Evolutionary conservation across 1,140 invertebrate genomes (phyloP), one percentile per base, ranked within the genome.

Genomic region (Zaprionus capensis): DNA sequence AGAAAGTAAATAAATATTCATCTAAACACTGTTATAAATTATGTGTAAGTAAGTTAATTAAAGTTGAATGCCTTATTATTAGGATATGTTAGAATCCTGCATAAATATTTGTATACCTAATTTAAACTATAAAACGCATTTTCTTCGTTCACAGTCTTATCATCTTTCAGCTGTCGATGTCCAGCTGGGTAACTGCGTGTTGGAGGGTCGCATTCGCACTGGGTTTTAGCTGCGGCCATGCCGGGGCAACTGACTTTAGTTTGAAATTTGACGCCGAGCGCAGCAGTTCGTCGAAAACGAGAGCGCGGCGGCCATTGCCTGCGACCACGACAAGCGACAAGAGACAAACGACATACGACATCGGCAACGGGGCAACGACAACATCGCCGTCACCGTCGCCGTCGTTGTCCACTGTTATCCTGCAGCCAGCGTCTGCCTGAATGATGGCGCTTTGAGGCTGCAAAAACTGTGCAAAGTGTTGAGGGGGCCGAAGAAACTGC

Each of bases 241-340:
- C 59, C 80, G 68, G 57, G 69, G 72, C 49, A 82, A 82, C 74
- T 78, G 81, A 81, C 81, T 88, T 90, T 79, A 87, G 85, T 88
- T 88, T 88, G 85, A 85, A 90, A 88, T 88, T 88, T 85, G 85
- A 88, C 76, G 85, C 85, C 85, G 84, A 88, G 71, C 85, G 81
- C 74, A 83, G 79, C 81, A 88, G 85, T 79, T 81, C 84, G 79
- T 73, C 61, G 44, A 66, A 72, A 78, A 69, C 55, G 73, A 70
- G 76, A 78, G 68, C 65, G 71, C 65, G 20, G 74, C 73, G 84
- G 81, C 85, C 84, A 80, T 66, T 58, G 61, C 41, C 72, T 71
- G 41, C 38, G 26, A 38, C 17, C 46, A 22, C 17, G 36, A 44
- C 34, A 59, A 20, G n/a, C 59, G 59, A 44, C 38, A 14, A 9